Base-by-base conservation (phyloP, 2,797 vertebrate species). In the Lemur catta region DNA sequence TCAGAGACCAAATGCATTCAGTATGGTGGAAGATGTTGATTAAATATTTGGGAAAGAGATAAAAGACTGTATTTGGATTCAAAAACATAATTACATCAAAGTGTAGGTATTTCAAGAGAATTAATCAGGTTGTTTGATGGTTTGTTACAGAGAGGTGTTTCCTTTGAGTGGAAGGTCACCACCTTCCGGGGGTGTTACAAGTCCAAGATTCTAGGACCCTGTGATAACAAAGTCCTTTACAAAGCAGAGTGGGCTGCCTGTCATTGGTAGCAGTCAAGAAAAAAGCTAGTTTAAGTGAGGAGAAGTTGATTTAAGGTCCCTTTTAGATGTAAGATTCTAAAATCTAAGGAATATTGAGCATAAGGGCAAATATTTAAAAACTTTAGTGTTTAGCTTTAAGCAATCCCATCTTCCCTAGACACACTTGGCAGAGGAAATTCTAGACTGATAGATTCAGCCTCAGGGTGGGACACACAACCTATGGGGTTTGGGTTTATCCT, bases 341-440 rank as follows among this genome's bases (percentile, higher is more conserved):
- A 52, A 76, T 38, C 9, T 26, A 89, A 78, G 22, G 24, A 33
- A 65, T 89, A 59, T 22, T 94, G 52, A 89, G 30, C n/a, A 55
- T 5, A 72, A 30, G 3, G 17, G 9, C 24, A 91, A 69, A 59
- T 41, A 14, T 89, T 76, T 82, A n/a, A n/a, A 50, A 76, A 11
- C 46, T 52, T 89, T 82, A 63, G 55, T 65, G 63, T 65, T 96
- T 90, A 87, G 33, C 38, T 75, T 90, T 92, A 91, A 95, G 61
- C 24, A 74, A 80, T 0, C 0, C 6, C 5, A 28, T 61, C 1
- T 93, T 91, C 46, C 33, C 61, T 90, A 80, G 82, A 75, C 33
- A 94, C 15, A 69, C 17, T 11, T n/a, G 52, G 48, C 65, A 88
- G 55, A 93, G 61, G 52, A 94, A 92, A 78, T 85, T 33, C 14